Evolutionary conservation across 2,888 invertebrate species (phyloP).

Genomic region (Saturnia pavonia): DNA sequence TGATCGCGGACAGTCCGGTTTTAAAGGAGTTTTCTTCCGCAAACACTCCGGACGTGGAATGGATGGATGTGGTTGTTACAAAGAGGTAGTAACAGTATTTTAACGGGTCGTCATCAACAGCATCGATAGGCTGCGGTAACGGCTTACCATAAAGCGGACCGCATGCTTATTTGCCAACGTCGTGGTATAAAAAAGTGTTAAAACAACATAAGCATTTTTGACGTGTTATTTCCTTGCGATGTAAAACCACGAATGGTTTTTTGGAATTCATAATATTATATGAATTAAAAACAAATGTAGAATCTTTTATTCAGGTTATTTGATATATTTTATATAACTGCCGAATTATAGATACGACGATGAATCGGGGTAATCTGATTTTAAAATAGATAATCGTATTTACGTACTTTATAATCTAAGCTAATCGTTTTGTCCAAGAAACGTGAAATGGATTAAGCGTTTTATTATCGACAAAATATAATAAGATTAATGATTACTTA

Average conservation of each 20-base stretch:
- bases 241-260: too few species aligned
- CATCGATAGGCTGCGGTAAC: too few species aligned
- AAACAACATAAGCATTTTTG: background rate
- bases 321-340: constrained; percentile 6
- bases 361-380: constrained; percentile 15
- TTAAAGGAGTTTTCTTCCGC: too few species aligned
- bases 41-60: too few species aligned
- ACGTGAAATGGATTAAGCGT: constrained; percentile 27
- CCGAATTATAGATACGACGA: background rate
- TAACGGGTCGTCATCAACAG: too few species aligned
- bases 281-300: background rate
- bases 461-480: constrained; percentile 25
- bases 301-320: constrained; percentile 4
- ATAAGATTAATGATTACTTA: constrained; percentile 12
- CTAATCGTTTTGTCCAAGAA: constrained; percentile 37
- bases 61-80: too few species aligned
- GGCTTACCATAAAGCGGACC: too few species aligned
- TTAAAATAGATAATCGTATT: constrained; percentile 21
- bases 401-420: constrained; percentile 30
- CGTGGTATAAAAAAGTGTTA: background rate
- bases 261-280: too few species aligned
- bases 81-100: too few species aligned
- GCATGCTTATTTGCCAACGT: too few species aligned
- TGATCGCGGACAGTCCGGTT: too few species aligned
- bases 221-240: background rate